phyloP scores from a whole-genome alignment of 2,797 vertebrate genomes.

The Amphiprion clarkii region DNA sequence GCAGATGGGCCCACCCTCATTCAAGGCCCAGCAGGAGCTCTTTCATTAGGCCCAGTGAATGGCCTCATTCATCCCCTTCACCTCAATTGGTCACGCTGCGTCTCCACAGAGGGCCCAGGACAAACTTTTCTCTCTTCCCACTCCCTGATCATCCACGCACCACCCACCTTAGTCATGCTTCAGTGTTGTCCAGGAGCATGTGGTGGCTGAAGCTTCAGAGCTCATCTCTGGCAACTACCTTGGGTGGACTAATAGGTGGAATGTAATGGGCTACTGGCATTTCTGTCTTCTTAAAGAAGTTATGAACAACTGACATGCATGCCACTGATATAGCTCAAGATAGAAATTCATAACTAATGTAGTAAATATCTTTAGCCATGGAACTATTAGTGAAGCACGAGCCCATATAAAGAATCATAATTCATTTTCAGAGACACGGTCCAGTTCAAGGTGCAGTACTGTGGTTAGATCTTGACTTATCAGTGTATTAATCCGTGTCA shows the following conservation, averaged over 20 bases:
- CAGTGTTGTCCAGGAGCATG: constrained; percentile 74
- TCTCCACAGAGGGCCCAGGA: constrained; percentile 79
- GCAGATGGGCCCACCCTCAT: constrained; percentile 86
- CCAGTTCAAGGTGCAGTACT: not conserved
- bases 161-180: constrained; percentile 82
- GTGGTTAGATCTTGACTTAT: constrained; percentile 14
- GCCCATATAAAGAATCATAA: not conserved
- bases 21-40: constrained; percentile 83
- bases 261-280: constrained; percentile 26
- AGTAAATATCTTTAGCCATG: not conserved
- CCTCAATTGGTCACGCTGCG: constrained; percentile 84
- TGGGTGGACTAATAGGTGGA: constrained; percentile 36
- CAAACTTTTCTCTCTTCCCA: constrained; percentile 82
- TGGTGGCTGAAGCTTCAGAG: constrained; percentile 47
- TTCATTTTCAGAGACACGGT: constrained; percentile 12
- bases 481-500: constrained; percentile 17
- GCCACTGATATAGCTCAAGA: not conserved
- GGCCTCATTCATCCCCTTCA: constrained; percentile 86
- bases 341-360: not conserved
- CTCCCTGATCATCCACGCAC: constrained; percentile 75
- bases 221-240: constrained; percentile 54
- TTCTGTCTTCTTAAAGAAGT: constrained; percentile 27
- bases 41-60: constrained; percentile 86
- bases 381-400: not conserved
- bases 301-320: constrained; percentile 4